These are phyloP conservation scores for Alloscopus bannaensis DNA, from an alignment of 2,888 invertebrate species.

Conservation along the genomic window DNA sequence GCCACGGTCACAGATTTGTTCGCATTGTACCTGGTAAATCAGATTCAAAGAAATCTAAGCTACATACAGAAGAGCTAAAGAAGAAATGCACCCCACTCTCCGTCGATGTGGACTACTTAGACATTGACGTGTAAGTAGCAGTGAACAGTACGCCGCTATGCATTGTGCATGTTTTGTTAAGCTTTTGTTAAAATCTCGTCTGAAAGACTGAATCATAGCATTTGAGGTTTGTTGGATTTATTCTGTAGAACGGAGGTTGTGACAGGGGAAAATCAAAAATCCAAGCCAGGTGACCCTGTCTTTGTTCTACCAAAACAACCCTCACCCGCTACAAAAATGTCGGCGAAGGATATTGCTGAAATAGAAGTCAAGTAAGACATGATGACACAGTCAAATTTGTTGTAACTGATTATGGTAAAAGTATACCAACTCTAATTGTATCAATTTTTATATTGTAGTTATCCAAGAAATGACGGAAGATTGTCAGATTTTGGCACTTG, in stretches of 20 bases:
- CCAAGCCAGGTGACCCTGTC: not conserved
- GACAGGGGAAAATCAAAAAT: not conserved
- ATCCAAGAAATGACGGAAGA: slow-evolving; percentile 61
- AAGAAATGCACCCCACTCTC: slow-evolving; percentile 50
- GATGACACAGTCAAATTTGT: too few relatives aligned
- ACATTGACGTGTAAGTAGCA: slow-evolving; percentile 37
- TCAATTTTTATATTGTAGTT: slow-evolving; percentile 35
- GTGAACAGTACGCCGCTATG: not conserved
- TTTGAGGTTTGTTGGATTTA: not conserved
- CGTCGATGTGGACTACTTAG: slow-evolving; percentile 50
- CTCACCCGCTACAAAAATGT: slow-evolving; percentile 13
- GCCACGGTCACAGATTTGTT: slow-evolving; percentile 33
- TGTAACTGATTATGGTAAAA: too few relatives aligned
- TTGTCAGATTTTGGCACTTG: slow-evolving; percentile 51
- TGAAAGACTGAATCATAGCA: not conserved
- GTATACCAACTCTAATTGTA: too few relatives aligned
- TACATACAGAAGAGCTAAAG: slow-evolving; percentile 33
- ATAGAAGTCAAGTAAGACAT: slow-evolving; percentile 55
- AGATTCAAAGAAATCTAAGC: slow-evolving; percentile 33
- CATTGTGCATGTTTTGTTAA: not conserved
- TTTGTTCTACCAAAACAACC: not conserved
- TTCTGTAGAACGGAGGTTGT: slow-evolving; percentile 3
- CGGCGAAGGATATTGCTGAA: slow-evolving; percentile 48
- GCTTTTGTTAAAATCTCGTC: not conserved
- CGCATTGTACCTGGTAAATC: slow-evolving; percentile 41